Conservation (phyloP, 1,140 invertebrate genomes). For the Drosophila bifasciata region DNA sequence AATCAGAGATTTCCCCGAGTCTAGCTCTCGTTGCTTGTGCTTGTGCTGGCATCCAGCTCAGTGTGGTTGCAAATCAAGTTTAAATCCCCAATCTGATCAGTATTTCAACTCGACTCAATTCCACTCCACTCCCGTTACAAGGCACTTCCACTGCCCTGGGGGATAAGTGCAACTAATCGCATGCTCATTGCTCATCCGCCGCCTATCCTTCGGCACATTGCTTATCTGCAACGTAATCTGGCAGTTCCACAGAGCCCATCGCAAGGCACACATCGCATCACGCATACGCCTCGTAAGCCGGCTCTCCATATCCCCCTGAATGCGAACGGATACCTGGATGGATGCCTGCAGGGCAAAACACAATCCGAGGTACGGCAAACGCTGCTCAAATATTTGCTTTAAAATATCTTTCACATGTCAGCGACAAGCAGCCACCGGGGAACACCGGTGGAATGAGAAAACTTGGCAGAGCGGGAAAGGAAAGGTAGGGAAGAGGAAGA, state of each 20-base stretch:
- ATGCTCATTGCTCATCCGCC: constrained; percentile 56
- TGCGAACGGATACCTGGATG: constrained; percentile 25
- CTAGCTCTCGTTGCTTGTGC: not conserved
- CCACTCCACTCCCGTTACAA: constrained; percentile 11
- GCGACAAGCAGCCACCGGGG: constrained; percentile 55
- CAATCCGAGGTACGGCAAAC: constrained; percentile 49
- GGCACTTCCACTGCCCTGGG: constrained; percentile 22
- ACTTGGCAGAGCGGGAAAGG: constrained; percentile 9
- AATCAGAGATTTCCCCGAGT: no score
- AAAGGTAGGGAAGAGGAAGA: not conserved
- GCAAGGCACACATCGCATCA: constrained; percentile 29
- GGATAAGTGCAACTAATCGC: constrained; percentile 55
- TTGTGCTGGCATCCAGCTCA: not conserved
- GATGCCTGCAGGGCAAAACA: constrained; percentile 43
- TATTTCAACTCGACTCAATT: constrained; percentile 33
- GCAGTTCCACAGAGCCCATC: constrained; percentile 2
- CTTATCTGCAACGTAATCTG: constrained; percentile 50
- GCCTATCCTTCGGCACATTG: constrained; percentile 28
- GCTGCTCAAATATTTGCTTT: constrained; percentile 63
- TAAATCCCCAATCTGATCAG: constrained; percentile 41
- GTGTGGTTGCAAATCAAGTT: constrained; percentile 25
- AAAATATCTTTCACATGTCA: constrained; percentile 70
- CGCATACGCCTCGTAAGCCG: constrained; percentile 46
- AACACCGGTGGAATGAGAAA: constrained; percentile 24
- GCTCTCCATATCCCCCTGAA: constrained; percentile 14